These are phyloP conservation scores for Cataglyphis livida DNA, from an alignment of 2,888 invertebrate species.

Conservation along the genomic window DNA sequence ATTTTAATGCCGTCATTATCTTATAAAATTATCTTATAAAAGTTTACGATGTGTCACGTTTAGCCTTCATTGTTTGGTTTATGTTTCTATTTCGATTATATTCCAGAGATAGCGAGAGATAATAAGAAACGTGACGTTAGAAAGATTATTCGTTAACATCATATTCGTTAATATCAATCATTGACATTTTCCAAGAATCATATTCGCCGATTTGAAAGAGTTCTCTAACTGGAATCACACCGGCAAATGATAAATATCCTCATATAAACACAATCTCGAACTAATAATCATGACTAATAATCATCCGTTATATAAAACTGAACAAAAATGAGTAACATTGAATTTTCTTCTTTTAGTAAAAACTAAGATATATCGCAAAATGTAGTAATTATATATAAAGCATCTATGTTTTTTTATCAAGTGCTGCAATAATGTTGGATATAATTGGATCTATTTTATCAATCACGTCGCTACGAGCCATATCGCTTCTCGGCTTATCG, in stretches of 20 bases:
- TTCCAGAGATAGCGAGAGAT: not conserved
- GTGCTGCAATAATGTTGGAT: not conserved
- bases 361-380: not conserved
- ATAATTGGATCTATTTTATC: not conserved
- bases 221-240: not conserved
- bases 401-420: not conserved
- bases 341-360: not conserved
- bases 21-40: constrained; percentile 14
- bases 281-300: not conserved
- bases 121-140: constrained; percentile 14
- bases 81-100: constrained; percentile 9
- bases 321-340: not conserved
- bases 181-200: constrained; percentile 44
- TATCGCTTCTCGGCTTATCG: constrained; percentile 14
- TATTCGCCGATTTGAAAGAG: not conserved
- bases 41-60: constrained; percentile 8
- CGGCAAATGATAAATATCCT: constrained; percentile 21
- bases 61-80: constrained; percentile 11
- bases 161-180: constrained; percentile 2
- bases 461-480: not conserved
- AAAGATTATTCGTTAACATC: constrained; percentile 32
- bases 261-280: not conserved
- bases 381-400: not conserved
- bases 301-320: not conserved
- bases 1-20: not conserved